Evolutionary conservation across 2,888 invertebrate genomes (phyloP).

Genomic region (Folsomia manolachei): DNA sequence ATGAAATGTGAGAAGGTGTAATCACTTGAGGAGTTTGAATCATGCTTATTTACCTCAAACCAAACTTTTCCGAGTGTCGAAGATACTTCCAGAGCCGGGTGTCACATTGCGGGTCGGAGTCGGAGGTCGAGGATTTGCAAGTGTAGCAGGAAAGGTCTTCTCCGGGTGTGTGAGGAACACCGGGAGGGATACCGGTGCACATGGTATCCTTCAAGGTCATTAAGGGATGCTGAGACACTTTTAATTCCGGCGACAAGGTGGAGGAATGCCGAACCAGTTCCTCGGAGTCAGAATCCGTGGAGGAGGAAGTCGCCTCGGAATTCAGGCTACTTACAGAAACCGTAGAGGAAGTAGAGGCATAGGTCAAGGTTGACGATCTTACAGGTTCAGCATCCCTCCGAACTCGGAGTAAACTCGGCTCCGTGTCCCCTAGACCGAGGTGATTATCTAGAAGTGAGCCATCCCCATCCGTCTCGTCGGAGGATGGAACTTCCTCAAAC

Average conservation of each 20-base stretch:
- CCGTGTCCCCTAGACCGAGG: background rate
- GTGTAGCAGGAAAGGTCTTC: conserved; percentile 15
- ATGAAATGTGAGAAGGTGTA: no score
- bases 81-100: conserved; percentile 24
- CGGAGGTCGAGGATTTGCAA: conserved; percentile 23
- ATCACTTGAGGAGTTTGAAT: no score
- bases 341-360: no score
- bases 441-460: background rate
- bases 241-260: no score
- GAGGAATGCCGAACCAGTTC: background rate
- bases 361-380: no score
- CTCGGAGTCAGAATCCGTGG: background rate
- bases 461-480: background rate
- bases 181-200: background rate
- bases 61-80: conserved; percentile 25
- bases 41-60: conserved; percentile 29
- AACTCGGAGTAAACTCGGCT: background rate
- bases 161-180: background rate
- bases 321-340: no score
- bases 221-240: no score
- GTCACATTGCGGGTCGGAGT: conserved; percentile 25
- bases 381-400: no score
- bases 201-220: background rate
- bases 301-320: background rate
- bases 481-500: background rate